Evolutionary conservation across 2,888 invertebrate genomes (phyloP), one percentile per base, ranked within the genome.

Genomic region (Agonopterix heracliana): DNA sequence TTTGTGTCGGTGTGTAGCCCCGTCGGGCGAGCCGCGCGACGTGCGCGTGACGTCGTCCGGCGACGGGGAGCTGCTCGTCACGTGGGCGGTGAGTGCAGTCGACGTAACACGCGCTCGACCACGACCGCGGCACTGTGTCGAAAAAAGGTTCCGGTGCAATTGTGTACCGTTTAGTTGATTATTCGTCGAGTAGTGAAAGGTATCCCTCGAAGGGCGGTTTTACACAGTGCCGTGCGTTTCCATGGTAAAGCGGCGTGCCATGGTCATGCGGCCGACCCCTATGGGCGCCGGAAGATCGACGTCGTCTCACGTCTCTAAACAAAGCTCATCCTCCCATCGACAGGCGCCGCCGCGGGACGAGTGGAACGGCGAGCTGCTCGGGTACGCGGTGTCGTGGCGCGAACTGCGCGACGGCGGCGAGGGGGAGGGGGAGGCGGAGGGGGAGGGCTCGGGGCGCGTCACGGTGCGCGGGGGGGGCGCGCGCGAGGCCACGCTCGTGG

Each of bases 351-450:
- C 90, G 0, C 82, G 90, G 40, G 91, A 92, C 45, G 89, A 90
- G 38, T 93, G 93, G 91, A 94, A 95, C 68, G 94, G 95, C 0
- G 92, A 93, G 63, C 88, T 95, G 47, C 83, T 92, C 42, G 94
- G 94, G 0, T 95, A 94, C 73, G 92, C 91, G 54, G 91, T 92
- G 12, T 90, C 92, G 46, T 94, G 93, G 90, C 73, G 73, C 2
- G 81, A 72, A 56, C 55, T 71, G 35, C 68, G 61, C 3, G 56
- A 68, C 46, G 45, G 64, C 49, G 13, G 61, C 17, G 8, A 42
- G 54, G 10, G 90, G 79, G 17, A 17, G 3, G 17, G 17, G 17
- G 17, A n/a, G 2, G 14, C 1, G 14, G 14, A 46, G 50, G 50
- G 35, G 11, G 10, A 9, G 13, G 94, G 95, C 14, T 14, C 17